These are phyloP conservation scores for Linepithema humile DNA, from an alignment of 1,140 invertebrate species.

Conservation along the genomic window DNA sequence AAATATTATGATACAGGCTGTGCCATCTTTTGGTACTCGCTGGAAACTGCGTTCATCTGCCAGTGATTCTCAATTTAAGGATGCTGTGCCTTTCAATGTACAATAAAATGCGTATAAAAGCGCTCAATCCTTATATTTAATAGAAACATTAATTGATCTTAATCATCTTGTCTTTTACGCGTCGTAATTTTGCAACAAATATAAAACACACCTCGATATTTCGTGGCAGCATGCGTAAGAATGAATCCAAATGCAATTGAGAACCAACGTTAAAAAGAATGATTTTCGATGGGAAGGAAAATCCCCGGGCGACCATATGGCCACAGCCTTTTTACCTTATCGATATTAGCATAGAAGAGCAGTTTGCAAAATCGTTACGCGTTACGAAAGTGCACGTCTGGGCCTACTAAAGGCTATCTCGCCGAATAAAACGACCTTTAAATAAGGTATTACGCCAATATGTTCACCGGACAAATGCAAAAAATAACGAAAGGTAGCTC, in stretches of 20 bases:
- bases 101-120: background rate
- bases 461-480: constrained; percentile 31
- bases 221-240: background rate
- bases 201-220: background rate
- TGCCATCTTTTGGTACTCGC: constrained; percentile 74
- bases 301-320: constrained; percentile 74
- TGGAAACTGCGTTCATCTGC: constrained; percentile 49
- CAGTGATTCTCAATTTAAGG: constrained; percentile 67
- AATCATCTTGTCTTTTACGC: background rate
- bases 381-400: constrained; percentile 78
- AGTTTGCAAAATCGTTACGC: constrained; percentile 83
- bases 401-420: constrained; percentile 80
- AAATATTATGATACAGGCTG: constrained; percentile 25
- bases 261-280: constrained; percentile 68
- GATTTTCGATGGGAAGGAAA: constrained; percentile 76
- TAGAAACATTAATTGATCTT: background rate
- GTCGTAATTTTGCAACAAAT: background rate
- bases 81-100: background rate
- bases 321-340: constrained; percentile 78
- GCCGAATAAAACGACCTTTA: constrained; percentile 78
- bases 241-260: background rate
- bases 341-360: constrained; percentile 83
- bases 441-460: constrained; percentile 72
- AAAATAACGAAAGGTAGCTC: constrained; percentile 15
- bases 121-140: background rate